These are phyloP conservation scores for Recurvirostra avosetta DNA, from an alignment of 2,113 vertebrate species.

Conservation along the genomic window DNA sequence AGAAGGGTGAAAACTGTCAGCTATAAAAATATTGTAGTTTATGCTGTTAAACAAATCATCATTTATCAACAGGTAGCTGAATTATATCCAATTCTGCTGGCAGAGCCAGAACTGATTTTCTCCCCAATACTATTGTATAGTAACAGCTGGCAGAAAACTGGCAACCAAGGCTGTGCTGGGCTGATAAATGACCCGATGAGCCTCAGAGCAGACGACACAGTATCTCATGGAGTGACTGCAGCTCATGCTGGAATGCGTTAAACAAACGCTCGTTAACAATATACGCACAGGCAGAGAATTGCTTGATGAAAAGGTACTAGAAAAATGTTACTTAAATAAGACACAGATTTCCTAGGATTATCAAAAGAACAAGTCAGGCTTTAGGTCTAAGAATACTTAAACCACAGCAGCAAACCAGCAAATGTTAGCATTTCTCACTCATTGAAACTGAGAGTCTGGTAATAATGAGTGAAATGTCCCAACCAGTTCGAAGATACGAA, in stretches of 20 bases:
- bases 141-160: conserved; percentile 46
- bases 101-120: not conserved
- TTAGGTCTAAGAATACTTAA: not conserved
- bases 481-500: not conserved
- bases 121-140: not conserved
- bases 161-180: not conserved
- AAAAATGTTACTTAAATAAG: conserved; percentile 11
- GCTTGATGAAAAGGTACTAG: conserved; percentile 2
- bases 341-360: not conserved
- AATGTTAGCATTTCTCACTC: not conserved
- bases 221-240: not conserved
- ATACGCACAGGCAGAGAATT: not conserved
- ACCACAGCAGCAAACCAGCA: not conserved
- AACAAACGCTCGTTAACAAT: not conserved
- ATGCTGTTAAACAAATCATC: conserved; percentile 21
- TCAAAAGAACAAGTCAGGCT: not conserved
- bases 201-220: not conserved
- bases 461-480: conserved; percentile 20
- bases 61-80: conserved; percentile 56
- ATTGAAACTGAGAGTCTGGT: not conserved
- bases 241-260: not conserved
- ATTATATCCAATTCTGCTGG: not conserved
- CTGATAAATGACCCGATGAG: not conserved
- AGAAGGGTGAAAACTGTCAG: conserved; percentile 14
- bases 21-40: conserved; percentile 1